Conservation (phyloP, 2,888 invertebrate species). For the Arctia plantaginis region DNA sequence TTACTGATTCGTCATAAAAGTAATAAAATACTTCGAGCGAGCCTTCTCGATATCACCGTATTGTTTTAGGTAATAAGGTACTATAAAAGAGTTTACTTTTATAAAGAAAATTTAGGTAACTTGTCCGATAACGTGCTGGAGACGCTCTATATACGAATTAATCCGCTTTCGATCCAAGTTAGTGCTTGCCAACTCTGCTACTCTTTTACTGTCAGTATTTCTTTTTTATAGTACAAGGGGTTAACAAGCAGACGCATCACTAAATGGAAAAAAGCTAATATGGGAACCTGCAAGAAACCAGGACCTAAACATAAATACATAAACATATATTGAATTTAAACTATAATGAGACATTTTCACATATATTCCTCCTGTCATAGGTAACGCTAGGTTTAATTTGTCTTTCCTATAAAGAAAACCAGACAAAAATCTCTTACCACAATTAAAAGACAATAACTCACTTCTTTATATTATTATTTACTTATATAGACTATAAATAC, state of each 20-base stretch:
- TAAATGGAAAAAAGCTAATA: too few relatives aligned
- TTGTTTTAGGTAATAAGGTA: neutral
- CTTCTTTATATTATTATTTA: too few relatives aligned
- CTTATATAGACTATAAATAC: neutral
- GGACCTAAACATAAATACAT: too few relatives aligned
- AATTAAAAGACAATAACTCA: too few relatives aligned
- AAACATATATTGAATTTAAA: too few relatives aligned
- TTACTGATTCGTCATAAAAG: neutral
- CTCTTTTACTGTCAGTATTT: neutral
- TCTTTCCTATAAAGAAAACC: too few relatives aligned
- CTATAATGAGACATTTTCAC: too few relatives aligned
- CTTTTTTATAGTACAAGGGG: too few relatives aligned
- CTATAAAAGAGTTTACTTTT: neutral
- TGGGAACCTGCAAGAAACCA: neutral
- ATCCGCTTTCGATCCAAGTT: neutral
- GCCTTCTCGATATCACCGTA: neutral
- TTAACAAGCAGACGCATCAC: too few relatives aligned
- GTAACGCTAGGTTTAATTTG: too few relatives aligned
- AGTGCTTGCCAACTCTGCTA: neutral
- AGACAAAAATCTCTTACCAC: too few relatives aligned
- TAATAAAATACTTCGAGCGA: neutral
- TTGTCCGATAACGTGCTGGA: neutral
- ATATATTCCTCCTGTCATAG: too few relatives aligned
- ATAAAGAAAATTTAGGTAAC: neutral
- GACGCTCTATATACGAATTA: neutral